Percentiles rank a stretch among this genome's conserved stretches.
Evolutionary conservation across 2,113 vertebrate species (phyloP).

Genomic region (Pitta sordida): DNA sequence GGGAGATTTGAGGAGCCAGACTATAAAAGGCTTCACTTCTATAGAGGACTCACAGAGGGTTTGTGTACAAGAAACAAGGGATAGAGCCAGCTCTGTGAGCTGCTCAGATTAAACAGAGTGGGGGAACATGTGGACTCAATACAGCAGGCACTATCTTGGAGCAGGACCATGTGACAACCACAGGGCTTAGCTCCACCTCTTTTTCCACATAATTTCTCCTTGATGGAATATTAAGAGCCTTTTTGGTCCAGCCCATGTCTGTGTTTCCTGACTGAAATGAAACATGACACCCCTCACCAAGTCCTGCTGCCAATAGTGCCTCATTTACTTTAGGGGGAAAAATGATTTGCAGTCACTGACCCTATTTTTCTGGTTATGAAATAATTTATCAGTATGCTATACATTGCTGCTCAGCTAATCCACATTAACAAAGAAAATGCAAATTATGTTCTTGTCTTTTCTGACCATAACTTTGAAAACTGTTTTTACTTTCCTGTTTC

Average conservation of each 20-base stretch:
- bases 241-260: not conserved
- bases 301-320: accelerated
- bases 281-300: not conserved
- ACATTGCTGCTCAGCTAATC: not conserved
- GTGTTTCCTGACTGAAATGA: not conserved
- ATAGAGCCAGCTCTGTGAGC: not conserved
- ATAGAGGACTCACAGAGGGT: not conserved
- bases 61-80: not conserved
- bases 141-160: not conserved
- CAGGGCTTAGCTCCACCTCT: not conserved
- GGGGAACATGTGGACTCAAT: not conserved
- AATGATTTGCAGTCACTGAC: not conserved
- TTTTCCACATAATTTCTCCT: not conserved
- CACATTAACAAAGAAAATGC: slow-evolving; percentile 23
- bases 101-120: not conserved
- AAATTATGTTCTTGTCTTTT: slow-evolving; percentile 1
- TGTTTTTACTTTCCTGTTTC: slow-evolving; percentile 14
- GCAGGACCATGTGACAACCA: not conserved
- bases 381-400: slow-evolving; percentile 2
- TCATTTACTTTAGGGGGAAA: not conserved
- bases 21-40: not conserved
- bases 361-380: not conserved
- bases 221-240: not conserved
- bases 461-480: slow-evolving; percentile 27
- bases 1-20: not conserved